Evolutionary conservation across 2,888 invertebrate species (phyloP), one percentile per base, ranked within the genome.

Genomic region (Pyrrhia umbra): DNA sequence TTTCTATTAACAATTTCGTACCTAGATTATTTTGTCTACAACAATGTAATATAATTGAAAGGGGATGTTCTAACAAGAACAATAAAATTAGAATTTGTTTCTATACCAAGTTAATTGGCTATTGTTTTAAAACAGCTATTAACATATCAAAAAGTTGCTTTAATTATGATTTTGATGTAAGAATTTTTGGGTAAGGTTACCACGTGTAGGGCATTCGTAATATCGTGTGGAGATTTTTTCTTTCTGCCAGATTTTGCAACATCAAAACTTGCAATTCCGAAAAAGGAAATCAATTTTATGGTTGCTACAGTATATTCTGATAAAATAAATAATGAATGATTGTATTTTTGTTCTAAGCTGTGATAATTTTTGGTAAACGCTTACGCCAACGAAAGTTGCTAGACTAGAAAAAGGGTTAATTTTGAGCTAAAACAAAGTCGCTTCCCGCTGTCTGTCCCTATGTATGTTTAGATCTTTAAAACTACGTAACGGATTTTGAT

Each of bases 121-220:
- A 27, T 70, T 70, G 65, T 75, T 60, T 43, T 58, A 62, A 55
- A 68, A 37, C 42, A 50, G 25, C 15, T 45, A 72, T 64, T 70
- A 54, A 23, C 42, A 60, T 64, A 34, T 20, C 21, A 55, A 72
- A 61, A 65, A 55, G 23, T 50, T 13, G 10, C 9, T 9, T 25
- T 9, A 39, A n/a, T 30, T 25, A 34, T 30, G n/a, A 46, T 49
- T 52, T 21, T n/a, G 13, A 37, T 9, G 9, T 9, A n/a, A 2
- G 0, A n/a, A 18, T 21, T 47, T 18, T 47, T 18, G 10, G 2
- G 8, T 20, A 20, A 16, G 6, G n/a, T 45, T 27, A 2, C 18
- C 15, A 27, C n/a, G 34, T 15, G 21, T 23, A 13, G 0, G 2
- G 1, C 20, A 27, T 27, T 40, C 18, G 0, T 34, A 6, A 16